These are phyloP conservation scores for Lepidurus arcticus DNA, from an alignment of 1,140 invertebrate genomes.

Conservation along the genomic window DNA sequence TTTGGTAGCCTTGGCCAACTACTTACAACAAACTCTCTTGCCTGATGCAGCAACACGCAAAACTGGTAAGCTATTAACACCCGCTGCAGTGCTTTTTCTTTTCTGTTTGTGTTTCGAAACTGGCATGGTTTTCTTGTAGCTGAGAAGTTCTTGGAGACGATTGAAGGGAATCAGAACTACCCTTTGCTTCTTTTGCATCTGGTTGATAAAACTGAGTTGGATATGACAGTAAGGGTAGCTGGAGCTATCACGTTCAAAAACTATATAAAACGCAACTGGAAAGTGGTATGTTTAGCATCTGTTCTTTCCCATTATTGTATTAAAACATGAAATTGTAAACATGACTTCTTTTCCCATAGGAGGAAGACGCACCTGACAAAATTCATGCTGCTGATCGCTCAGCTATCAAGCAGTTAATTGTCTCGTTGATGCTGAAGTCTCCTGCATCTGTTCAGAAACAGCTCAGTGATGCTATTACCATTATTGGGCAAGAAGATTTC, in stretches of 20 bases:
- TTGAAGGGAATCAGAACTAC: constrained; percentile 88
- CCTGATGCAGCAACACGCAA: constrained; percentile 70
- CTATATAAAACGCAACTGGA: constrained; percentile 92
- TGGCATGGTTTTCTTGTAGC: constrained; percentile 54
- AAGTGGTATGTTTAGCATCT: constrained; percentile 57
- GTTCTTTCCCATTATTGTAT: neutral
- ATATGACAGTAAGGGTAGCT: constrained; percentile 74
- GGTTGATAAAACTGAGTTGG: constrained; percentile 69
- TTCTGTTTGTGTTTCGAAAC: neutral
- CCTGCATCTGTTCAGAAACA: constrained; percentile 87
- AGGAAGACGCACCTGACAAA: constrained; percentile 66
- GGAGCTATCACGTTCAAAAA: constrained; percentile 95
- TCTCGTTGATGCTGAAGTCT: constrained; percentile 86
- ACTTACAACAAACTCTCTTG: constrained; percentile 82
- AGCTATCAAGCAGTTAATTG: constrained; percentile 77
- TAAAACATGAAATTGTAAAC: neutral
- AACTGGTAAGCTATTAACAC: constrained; percentile 60
- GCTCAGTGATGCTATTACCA: constrained; percentile 89
- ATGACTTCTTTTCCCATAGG: neutral
- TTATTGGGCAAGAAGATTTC: constrained; percentile 91
- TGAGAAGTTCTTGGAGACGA: constrained; percentile 84
- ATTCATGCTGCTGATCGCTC: constrained; percentile 73
- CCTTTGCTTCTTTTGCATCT: constrained; percentile 76
- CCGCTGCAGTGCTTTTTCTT: constrained; percentile 2
- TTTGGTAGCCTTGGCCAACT: constrained; percentile 68